Base-by-base conservation (phyloP, 2,113 vertebrate species). In the Campylomormyrus numenius region DNA sequence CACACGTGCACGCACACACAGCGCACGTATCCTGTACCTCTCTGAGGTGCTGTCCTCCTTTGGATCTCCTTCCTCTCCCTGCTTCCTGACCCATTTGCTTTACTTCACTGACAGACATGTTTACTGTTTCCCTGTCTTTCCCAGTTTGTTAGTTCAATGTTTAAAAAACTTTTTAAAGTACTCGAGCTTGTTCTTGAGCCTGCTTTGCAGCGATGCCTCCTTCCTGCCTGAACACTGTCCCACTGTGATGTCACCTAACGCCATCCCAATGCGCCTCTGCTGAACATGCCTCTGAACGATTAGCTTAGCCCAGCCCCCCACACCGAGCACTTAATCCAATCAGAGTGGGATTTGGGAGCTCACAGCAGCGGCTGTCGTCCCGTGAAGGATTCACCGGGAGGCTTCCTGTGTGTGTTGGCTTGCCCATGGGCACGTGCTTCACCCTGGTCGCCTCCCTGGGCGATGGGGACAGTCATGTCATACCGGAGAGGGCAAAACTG, bases 241-340 rank as follows among this genome's bases (percentile, higher is more conserved):
- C 91, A 91, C 92, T 93, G 92, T 93, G 56, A 52, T 92, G 94
- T 94, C 93, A 95, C 92, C 91, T 92, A 94, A 95, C 91, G 93
- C 93, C 93, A 91, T 93, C 89, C 92, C 10, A 70, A 31, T 90
- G 84, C 91, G 90, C n/a, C 62, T 31, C 62, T 31, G 10, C 62
- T 13, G 62, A 70, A 70, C 62, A 92, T 92, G 92, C 93, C 92
- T 88, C 91, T 92, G 93, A 93, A 93, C 92, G 94, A 95, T 95
- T 94, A 56, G 53, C 19, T 56, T 56, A 94, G 90, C 93, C 92
- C 93, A 92, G 9, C 93, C 93, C 91, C 91, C 91, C 91, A 92
- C 87, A 3, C 90, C 87, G 93, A 93, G 91, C 91, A 88, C 90
- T 90, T 94, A 95, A 95, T 94, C 88, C 70, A 94, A 95, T 95